Evolutionary conservation across 2,888 invertebrate species (phyloP).

Genomic region (Lasioglossum lativentre): DNA sequence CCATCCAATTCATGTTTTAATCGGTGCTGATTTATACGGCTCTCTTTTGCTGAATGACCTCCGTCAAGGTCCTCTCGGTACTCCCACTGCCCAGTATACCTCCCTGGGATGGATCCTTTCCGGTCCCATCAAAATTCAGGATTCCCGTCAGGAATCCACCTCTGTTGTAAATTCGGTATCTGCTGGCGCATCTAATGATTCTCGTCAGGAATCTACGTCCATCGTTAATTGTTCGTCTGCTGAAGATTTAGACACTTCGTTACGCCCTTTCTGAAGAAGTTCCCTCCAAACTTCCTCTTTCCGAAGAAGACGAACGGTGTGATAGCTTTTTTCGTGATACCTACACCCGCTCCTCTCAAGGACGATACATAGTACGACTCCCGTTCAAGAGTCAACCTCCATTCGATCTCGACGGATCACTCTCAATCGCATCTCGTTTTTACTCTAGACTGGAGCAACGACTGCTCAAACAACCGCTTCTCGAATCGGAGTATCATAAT

Average conservation of each 20-base stretch:
- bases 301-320: background rate
- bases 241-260: background rate
- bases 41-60: background rate
- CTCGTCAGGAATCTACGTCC: no score
- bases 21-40: background rate
- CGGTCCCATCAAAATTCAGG: no score
- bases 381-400: no score
- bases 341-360: no score
- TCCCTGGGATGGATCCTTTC: no score
- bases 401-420: background rate
- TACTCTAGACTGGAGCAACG: background rate
- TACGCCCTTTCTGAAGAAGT: slow-evolving; percentile 1
- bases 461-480: background rate
- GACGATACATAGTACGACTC: no score
- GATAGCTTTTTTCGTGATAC: background rate
- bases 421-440: background rate
- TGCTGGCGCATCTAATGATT: no score
- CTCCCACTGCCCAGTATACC: background rate
- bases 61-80: background rate
- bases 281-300: background rate
- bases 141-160: no score
- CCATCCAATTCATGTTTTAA: background rate
- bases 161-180: no score
- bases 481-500: background rate
- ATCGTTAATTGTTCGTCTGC: background rate